Percentiles rank a stretch among this genome's conserved stretches.
Evolutionary conservation across 2,113 vertebrate species (phyloP).

Genomic region (Eptatretus burgeri): DNA sequence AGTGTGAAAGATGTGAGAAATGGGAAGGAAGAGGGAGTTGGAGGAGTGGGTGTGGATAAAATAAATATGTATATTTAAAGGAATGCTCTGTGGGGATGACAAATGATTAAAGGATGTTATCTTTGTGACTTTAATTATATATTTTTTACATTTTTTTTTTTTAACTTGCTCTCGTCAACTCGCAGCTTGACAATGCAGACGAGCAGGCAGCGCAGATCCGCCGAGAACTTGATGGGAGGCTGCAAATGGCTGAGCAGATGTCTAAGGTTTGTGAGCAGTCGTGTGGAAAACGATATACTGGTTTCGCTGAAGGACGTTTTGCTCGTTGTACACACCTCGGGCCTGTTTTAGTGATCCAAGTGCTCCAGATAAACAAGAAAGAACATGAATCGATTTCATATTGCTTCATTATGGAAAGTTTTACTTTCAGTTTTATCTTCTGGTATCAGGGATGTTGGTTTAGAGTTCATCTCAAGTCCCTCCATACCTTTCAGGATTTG

Average conservation of each 20-base stretch:
- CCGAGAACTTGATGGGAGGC: slow-evolving; percentile 55
- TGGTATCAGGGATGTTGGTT: too few relatives aligned
- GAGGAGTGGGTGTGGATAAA: neutral
- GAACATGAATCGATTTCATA: too few relatives aligned
- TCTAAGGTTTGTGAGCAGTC: slow-evolving; percentile 29
- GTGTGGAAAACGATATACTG: too few relatives aligned
- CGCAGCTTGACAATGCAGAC: slow-evolving; percentile 65
- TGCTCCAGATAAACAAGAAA: too few relatives aligned
- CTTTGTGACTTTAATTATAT: neutral
- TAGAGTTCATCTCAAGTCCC: too few relatives aligned
- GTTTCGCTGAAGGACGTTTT: too few relatives aligned
- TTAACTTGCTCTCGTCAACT: neutral
- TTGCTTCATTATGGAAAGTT: too few relatives aligned
- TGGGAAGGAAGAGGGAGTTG: neutral
- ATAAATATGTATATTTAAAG: neutral
- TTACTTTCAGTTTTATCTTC: too few relatives aligned
- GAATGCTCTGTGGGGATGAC: neutral
- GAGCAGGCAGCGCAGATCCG: slow-evolving; percentile 93
- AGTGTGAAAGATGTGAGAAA: neutral
- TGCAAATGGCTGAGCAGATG: slow-evolving; percentile 63
- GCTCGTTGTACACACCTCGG: too few relatives aligned
- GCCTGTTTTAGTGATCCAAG: too few relatives aligned
- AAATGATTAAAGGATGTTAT: neutral
- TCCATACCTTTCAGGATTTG: too few relatives aligned
- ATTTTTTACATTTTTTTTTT: neutral